Conservation (phyloP, 1,140 invertebrate genomes). For the Drosophila aff. region DNA sequence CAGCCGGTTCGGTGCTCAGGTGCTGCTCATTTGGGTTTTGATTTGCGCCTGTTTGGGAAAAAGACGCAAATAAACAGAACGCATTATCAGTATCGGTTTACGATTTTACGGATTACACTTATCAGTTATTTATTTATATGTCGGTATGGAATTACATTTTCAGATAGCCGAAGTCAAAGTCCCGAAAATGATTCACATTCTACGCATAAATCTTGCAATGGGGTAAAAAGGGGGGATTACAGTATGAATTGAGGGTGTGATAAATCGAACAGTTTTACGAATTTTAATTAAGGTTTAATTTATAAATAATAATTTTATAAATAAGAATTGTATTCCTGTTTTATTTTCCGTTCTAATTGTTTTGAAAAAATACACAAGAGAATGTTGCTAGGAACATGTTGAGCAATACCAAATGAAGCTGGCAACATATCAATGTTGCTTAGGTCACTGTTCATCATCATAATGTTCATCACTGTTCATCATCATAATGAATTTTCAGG, state of each 20-base stretch:
- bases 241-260: neutral
- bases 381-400: neutral
- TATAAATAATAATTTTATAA: too few relatives aligned
- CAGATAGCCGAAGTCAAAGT: constrained; percentile 17
- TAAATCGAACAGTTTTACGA: neutral
- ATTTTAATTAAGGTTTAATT: too few relatives aligned
- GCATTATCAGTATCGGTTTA: constrained; percentile 36
- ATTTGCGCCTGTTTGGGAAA: constrained; percentile 68
- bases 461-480: too few relatives aligned
- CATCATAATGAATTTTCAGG: too few relatives aligned
- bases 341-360: neutral
- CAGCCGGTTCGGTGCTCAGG: constrained; percentile 61
- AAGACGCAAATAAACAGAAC: constrained; percentile 6
- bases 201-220: neutral
- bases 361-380: too few relatives aligned
- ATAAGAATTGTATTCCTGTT: too few relatives aligned
- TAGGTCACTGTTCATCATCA: too few relatives aligned
- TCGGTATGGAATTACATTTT: constrained; percentile 16
- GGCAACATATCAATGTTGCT: too few relatives aligned
- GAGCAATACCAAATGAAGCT: neutral
- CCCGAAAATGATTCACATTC: constrained; percentile 36
- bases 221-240: neutral
- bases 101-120: constrained; percentile 38
- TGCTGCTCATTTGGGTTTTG: constrained; percentile 80
- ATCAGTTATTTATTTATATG: constrained; percentile 38